A percentile compares a stretch with the other conserved stretches of the same genome.
Conservation (phyloP, 30 jellyfish, hydroid and myxozoan species). For the Kudoa iwatai region DNA sequence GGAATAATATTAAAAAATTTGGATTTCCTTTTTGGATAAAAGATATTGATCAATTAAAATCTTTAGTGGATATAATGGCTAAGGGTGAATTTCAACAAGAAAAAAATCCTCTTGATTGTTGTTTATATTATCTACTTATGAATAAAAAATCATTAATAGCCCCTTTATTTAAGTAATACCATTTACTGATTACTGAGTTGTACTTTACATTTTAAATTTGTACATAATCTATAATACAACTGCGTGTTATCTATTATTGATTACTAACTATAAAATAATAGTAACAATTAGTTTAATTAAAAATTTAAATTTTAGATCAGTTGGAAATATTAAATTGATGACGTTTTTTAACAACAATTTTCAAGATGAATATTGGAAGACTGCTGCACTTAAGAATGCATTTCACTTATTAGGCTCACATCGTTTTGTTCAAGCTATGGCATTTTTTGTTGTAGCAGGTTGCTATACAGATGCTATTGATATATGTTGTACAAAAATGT, state of each 20-base stretch:
- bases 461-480: no score
- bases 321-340: slow-evolving; percentile 58
- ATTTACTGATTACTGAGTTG: no score
- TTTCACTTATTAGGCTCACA: slow-evolving; percentile 51
- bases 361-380: slow-evolving; percentile 53
- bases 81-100: slow-evolving; percentile 51
- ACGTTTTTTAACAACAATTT: slow-evolving; percentile 48
- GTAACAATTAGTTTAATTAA: no score
- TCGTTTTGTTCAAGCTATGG: slow-evolving; percentile 76
- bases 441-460: slow-evolving; percentile 50
- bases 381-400: slow-evolving; percentile 90
- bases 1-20: no score
- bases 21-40: no score
- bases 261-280: no score
- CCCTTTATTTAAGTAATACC: slow-evolving; percentile 27
- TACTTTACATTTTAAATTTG: no score
- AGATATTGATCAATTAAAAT: no score
- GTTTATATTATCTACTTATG: slow-evolving; percentile 42
- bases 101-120: slow-evolving; percentile 77
- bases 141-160: slow-evolving; percentile 44
- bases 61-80: no score
- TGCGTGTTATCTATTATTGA: no score
- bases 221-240: no score
- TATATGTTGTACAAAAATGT: slow-evolving; percentile 22
- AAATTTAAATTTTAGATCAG: slow-evolving; percentile 27